These are phyloP conservation scores for Sarotherodon lohbergeri DNA, from an alignment of 2,113 vertebrate genomes.

Conservation along the genomic window DNA sequence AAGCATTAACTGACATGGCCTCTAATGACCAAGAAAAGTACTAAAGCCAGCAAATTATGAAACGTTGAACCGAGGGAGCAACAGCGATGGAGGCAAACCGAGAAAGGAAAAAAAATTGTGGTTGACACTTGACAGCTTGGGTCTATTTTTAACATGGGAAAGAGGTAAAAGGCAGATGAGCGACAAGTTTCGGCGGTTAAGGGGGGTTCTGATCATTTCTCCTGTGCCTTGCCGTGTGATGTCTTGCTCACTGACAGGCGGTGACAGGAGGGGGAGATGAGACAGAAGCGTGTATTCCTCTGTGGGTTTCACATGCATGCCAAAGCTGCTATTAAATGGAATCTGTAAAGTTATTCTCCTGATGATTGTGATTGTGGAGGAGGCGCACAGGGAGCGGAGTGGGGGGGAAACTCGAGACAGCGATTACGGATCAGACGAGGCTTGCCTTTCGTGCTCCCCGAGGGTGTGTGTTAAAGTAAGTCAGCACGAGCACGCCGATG, in stretches of 20 bases:
- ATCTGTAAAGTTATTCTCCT: slow-evolving; percentile 35
- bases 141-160: slow-evolving; percentile 53
- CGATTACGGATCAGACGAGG: slow-evolving; percentile 36
- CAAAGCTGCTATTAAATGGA: slow-evolving; percentile 26
- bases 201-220: slow-evolving; percentile 44
- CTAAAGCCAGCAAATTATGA: slow-evolving; percentile 10
- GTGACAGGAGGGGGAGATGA: slow-evolving; percentile 35
- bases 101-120: neutral
- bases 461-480: slow-evolving; percentile 22
- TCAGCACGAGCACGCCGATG: neutral
- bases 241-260: slow-evolving; percentile 47
- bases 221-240: slow-evolving; percentile 15
- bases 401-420: neutral
- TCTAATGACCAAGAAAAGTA: neutral
- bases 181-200: slow-evolving; percentile 37
- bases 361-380: slow-evolving; percentile 25
- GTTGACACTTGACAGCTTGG: slow-evolving; percentile 26
- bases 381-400: neutral
- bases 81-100: neutral
- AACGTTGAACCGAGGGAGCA: neutral
- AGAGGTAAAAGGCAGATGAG: slow-evolving; percentile 51
- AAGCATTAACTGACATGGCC: neutral
- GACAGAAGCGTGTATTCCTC: slow-evolving; percentile 22
- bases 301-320: neutral
- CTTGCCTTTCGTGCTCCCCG: slow-evolving; percentile 21